Base-by-base conservation (phyloP, 2,888 invertebrate species). In the Hydraecia micacea region DNA sequence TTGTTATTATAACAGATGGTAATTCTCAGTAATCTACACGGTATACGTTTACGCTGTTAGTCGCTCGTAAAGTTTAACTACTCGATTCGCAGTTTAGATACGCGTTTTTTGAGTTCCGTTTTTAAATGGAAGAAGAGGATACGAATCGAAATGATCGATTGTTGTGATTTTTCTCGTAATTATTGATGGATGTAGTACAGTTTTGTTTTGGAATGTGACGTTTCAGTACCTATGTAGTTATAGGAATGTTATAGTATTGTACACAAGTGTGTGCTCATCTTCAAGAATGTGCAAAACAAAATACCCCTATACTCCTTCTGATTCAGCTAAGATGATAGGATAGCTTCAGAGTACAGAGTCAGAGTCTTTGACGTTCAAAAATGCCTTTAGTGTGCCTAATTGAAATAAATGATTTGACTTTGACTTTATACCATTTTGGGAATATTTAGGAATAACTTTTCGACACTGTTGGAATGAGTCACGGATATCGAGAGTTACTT, bases 31-130 rank as follows among this genome's bases (percentile, higher is more conserved):
- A 80, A 76, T 81, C 55, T 78, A 28, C 71, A 75, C 67, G 68
- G 36, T 60, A 28, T 65, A 80, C 46, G 73, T 79, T 79, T 74
- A 73, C 77, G 75, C 68, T 77, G 73, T 75, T 78, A 69, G 67
- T 39, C 73, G 84, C 81, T 83, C 84, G 81, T 90, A 88, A 90
- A 90, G 77, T 89, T 89, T 90, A 80, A 90, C 81, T 81, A 71
- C 82, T 73, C 83, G 83, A 90, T 90, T 86, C 81, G 87, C 77
- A 83, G 84, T 86, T 88, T 85, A 84, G 86, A 87, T 87, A 85
- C 83, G 84, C 76, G 66, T 80, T 84, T 88, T 87, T 79, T 77
- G 65, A 81, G 84, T 78, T 86, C 79, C 83, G 79, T 80, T 77
- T 49, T 62, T 42, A 52, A 62, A 46, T 72, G 13, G 36, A n/a